Percentiles rank a stretch among this genome's conserved stretches.
Evolutionary conservation across 2,113 vertebrate genomes (phyloP).

Genomic region (Microtus ochrogaster): DNA sequence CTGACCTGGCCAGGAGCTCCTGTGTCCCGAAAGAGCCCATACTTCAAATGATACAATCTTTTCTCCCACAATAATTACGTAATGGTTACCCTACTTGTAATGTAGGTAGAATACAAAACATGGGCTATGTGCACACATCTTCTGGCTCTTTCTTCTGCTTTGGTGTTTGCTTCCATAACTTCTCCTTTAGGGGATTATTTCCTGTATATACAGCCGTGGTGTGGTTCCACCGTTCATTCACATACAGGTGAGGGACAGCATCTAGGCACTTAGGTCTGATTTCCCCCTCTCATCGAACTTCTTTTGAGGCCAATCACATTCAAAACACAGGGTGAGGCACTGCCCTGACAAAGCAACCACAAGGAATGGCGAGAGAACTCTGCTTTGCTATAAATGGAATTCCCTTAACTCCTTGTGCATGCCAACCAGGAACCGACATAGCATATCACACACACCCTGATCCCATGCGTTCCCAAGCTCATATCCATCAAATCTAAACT

Average conservation of each 20-base stretch:
- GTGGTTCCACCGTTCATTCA: background rate
- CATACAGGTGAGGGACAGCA: background rate
- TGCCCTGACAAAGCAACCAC: constrained; percentile 18
- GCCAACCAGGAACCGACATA: constrained; percentile 48
- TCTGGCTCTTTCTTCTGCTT: background rate
- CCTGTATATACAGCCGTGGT: background rate
- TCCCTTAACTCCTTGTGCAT: constrained; percentile 67
- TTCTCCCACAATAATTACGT: background rate
- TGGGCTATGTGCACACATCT: background rate
- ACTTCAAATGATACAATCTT: constrained; percentile 6
- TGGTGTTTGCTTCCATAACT: background rate
- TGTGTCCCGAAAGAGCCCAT: background rate
- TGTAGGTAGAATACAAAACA: background rate
- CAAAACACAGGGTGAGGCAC: constrained; percentile 20
- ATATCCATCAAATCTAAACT: constrained; percentile 79
- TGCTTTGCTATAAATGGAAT: constrained; percentile 75
- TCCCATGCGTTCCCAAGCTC: constrained; percentile 65
- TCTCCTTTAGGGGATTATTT: background rate
- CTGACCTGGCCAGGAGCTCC: background rate
- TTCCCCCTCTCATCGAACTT: background rate
- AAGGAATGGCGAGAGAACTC: constrained; percentile 35
- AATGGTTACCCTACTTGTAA: background rate
- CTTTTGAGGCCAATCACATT: background rate
- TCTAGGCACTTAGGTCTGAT: background rate
- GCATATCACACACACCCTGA: constrained; percentile 54